phyloP scores from a whole-genome alignment of 2,113 vertebrate genomes.

The Camelus dromedarius region DNA sequence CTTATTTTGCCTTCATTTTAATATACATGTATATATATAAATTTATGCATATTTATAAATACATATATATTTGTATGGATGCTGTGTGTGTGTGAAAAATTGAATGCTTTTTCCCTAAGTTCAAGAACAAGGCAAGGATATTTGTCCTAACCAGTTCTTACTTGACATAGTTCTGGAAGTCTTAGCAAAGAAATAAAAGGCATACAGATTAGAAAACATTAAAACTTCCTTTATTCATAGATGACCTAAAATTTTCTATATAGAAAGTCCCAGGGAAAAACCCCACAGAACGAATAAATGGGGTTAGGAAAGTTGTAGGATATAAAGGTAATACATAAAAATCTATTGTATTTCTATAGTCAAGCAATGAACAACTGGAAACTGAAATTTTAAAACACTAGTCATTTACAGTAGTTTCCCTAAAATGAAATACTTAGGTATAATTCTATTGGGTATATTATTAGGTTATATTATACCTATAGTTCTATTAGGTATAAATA shows the following conservation, averaged over 20 bases:
- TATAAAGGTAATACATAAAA: not conserved
- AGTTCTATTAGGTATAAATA: not conserved
- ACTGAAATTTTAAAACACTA: constrained; percentile 21
- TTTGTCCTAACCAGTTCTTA: not conserved
- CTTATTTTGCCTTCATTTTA: constrained; percentile 33
- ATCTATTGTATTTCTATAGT: not conserved
- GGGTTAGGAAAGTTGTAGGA: not conserved
- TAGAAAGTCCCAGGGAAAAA: not conserved
- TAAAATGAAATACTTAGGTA: not conserved
- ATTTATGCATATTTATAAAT: not conserved
- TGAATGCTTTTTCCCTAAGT: not conserved
- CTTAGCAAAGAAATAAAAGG: constrained; percentile 27
- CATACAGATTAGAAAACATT: not conserved
- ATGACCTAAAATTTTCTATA: not conserved
- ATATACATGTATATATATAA: not conserved
- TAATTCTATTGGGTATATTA: not conserved
- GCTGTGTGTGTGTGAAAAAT: not conserved
- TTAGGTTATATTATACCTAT: too few relatives aligned
- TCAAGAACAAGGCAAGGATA: not conserved
- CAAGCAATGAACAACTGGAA: not conserved
- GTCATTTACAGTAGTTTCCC: not conserved
- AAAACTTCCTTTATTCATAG: not conserved
- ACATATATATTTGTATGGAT: not conserved
- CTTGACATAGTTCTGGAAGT: not conserved
- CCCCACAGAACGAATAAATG: not conserved